phyloP scores from a whole-genome alignment of 2,888 invertebrate genomes.

The Caenorhabditis angaria region DNA sequence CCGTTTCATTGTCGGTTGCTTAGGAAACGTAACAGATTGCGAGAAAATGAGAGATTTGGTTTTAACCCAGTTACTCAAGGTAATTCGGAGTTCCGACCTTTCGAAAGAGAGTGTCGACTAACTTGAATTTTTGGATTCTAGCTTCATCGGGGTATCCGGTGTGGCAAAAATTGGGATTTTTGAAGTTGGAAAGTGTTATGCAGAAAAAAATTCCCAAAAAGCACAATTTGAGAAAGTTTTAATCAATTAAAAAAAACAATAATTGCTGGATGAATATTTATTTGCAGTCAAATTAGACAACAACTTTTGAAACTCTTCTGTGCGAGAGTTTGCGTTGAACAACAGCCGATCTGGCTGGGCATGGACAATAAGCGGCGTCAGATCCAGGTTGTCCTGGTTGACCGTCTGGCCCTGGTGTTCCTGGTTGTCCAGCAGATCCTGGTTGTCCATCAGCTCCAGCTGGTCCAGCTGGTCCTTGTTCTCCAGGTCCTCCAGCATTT shows the following conservation, averaged over 20 bases:
- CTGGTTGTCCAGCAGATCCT: slow-evolving; percentile 32
- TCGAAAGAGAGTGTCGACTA: background rate
- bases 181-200: no score
- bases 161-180: no score
- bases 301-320: slow-evolving; percentile 32
- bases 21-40: background rate
- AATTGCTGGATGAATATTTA: no score
- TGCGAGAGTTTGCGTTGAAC: slow-evolving; percentile 32
- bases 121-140: slow-evolving; percentile 3
- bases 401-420: slow-evolving; percentile 21
- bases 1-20: background rate
- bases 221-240: no score
- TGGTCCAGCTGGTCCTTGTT: slow-evolving; percentile 39
- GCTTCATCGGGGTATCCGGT: background rate
- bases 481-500: slow-evolving; percentile 29
- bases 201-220: no score
- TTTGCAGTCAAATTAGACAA: slow-evolving; percentile 10
- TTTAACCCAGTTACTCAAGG: slow-evolving; percentile 5
- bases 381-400: slow-evolving; percentile 39
- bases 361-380: slow-evolving; percentile 43
- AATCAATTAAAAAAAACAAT: no score
- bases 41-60: background rate
- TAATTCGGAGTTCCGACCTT: slow-evolving; percentile 2
- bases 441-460: slow-evolving; percentile 40
- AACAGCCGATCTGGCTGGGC: slow-evolving; percentile 28